These are phyloP conservation scores for Corticium candelabrum DNA, from an alignment of 37 sponge, comb jelly and placozoan genomes.

Conservation along the genomic window DNA sequence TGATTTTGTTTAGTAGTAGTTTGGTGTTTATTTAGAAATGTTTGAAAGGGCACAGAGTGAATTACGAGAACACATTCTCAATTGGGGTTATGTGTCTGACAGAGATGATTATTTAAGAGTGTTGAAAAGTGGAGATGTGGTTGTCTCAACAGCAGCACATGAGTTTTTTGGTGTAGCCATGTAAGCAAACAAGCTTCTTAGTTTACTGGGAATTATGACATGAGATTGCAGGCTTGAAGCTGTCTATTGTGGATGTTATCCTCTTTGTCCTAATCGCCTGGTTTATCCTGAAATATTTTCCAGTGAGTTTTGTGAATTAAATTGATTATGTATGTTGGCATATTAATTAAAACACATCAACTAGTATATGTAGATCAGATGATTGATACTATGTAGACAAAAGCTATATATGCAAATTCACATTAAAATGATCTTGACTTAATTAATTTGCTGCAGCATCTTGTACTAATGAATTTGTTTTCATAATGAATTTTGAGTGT, in stretches of 20 bases:
- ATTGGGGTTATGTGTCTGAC: neutral
- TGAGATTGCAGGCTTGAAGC: slow-evolving; percentile 59
- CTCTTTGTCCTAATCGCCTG: slow-evolving; percentile 80
- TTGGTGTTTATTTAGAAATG: no score
- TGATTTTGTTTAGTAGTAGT: no score
- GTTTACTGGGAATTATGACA: neutral
- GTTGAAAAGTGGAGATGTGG: slow-evolving; percentile 56
- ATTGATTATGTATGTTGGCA: no score
- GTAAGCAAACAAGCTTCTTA: slow-evolving; percentile 22
- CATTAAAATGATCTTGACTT: no score
- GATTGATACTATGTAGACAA: no score
- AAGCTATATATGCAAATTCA: no score
- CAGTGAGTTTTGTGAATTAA: slow-evolving; percentile 26
- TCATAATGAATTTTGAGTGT: no score
- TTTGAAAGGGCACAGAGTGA: neutral
- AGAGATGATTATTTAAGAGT: slow-evolving; percentile 39
- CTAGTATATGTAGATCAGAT: no score
- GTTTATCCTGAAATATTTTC: slow-evolving; percentile 91
- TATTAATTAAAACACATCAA: no score
- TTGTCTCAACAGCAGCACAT: slow-evolving; percentile 78
- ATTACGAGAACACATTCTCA: neutral
- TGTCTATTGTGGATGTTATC: slow-evolving; percentile 62
- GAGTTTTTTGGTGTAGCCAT: slow-evolving; percentile 94
- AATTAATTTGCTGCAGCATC: no score
- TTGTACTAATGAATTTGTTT: no score